Conservation (phyloP, 2,113 vertebrate genomes). For the Glaucidium brasilianum region DNA sequence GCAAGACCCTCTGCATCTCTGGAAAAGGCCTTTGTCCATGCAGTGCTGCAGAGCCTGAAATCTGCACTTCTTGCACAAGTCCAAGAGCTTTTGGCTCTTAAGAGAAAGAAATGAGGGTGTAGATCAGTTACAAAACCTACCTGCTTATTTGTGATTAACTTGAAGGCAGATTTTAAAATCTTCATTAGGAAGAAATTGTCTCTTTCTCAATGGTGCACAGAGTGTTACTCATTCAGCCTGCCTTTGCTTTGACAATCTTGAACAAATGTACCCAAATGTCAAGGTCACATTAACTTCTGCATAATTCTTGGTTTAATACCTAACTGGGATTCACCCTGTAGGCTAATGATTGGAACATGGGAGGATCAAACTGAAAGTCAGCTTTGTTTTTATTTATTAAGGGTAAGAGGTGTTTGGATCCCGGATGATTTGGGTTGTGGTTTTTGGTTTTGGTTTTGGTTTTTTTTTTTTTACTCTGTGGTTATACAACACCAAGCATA, state of each 20-base stretch:
- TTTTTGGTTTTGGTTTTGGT: background rate
- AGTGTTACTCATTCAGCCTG: background rate
- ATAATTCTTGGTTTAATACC: background rate
- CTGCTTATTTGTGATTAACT: background rate
- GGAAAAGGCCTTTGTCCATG: background rate
- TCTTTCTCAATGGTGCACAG: background rate
- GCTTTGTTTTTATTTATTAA: background rate
- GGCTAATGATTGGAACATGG: background rate
- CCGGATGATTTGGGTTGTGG: no score
- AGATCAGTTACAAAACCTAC: background rate
- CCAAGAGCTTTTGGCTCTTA: background rate
- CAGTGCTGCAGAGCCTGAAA: background rate
- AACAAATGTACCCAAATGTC: background rate
- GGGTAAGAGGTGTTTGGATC: background rate
- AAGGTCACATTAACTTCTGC: background rate
- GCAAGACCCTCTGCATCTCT: background rate
- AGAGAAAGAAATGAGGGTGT: background rate
- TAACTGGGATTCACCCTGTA: background rate
- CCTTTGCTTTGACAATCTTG: background rate
- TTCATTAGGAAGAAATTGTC: background rate
- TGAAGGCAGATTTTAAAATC: background rate
- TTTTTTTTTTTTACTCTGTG: background rate
- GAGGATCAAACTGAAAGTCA: background rate
- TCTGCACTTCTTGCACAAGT: accelerated
- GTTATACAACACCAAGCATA: background rate